Conservation (phyloP, 2,888 invertebrate species). For the Lasiommata megera region DNA sequence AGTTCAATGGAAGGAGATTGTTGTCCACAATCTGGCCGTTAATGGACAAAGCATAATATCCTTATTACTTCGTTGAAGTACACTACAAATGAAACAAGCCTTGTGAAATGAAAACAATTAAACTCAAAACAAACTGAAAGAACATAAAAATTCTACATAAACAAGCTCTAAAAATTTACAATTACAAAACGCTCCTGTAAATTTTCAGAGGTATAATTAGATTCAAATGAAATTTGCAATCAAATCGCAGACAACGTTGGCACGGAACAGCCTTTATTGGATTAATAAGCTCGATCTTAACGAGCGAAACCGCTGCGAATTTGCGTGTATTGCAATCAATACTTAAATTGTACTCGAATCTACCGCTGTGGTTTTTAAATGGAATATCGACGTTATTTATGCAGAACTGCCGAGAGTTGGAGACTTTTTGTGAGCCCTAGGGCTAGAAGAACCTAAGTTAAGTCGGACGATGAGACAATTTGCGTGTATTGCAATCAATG, state of each 20-base stretch:
- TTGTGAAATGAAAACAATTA: too few relatives aligned
- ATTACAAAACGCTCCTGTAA: background rate
- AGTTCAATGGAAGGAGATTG: too few relatives aligned
- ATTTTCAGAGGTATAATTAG: background rate
- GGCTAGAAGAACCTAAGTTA: too few relatives aligned
- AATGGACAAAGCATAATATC: too few relatives aligned
- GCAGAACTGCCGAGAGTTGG: too few relatives aligned
- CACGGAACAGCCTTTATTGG: background rate
- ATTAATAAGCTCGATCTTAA: background rate
- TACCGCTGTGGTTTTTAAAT: background rate
- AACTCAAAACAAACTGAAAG: too few relatives aligned
- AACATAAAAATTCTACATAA: background rate
- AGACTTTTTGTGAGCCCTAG: too few relatives aligned
- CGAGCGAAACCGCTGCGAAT: background rate
- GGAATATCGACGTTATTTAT: too few relatives aligned
- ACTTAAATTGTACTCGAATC: background rate
- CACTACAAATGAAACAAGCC: background rate
- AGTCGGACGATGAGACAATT: too few relatives aligned
- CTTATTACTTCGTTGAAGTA: too few relatives aligned
- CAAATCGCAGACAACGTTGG: background rate
- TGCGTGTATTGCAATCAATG: background rate
- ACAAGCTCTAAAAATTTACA: background rate
- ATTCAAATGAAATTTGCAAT: background rate
- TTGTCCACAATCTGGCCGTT: too few relatives aligned
- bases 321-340: background rate